Percentiles rank a stretch among this genome's conserved stretches.
Conservation (phyloP, 2,888 invertebrate genomes). For the Agrotis puta region DNA sequence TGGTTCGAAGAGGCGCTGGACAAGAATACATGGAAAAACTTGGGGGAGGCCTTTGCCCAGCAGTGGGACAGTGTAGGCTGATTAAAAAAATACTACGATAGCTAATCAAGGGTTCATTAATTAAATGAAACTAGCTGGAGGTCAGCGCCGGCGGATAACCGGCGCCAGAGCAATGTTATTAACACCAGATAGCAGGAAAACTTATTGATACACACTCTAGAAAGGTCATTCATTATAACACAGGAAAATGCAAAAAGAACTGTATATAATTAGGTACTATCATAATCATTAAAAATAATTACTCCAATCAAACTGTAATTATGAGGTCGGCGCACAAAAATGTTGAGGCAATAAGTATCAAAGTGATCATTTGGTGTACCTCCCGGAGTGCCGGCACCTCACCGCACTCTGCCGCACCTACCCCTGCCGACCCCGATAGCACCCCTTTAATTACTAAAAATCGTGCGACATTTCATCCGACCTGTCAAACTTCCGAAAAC, state of each 20-base stretch:
- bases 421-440: slow-evolving; percentile 52
- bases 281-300: slow-evolving; percentile 35
- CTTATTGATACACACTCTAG: slow-evolving; percentile 21
- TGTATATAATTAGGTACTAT: background rate
- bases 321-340: slow-evolving; percentile 41
- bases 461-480: slow-evolving; percentile 88
- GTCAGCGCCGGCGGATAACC: slow-evolving; percentile 57
- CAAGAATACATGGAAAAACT: too few species aligned
- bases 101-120: slow-evolving; percentile 51
- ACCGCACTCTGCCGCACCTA: slow-evolving; percentile 26
- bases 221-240: slow-evolving; percentile 24
- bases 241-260: slow-evolving; percentile 6
- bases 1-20: too few species aligned
- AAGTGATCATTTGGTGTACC: slow-evolving; percentile 48
- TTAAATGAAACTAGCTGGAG: slow-evolving; percentile 37
- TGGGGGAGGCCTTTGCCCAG: too few species aligned
- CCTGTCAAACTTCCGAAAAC: slow-evolving; percentile 86
- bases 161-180: slow-evolving; percentile 51
- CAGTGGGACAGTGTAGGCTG: too few species aligned
- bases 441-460: slow-evolving; percentile 88
- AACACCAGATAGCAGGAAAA: slow-evolving; percentile 37
- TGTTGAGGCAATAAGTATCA: slow-evolving; percentile 45
- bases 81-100: slow-evolving; percentile 15
- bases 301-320: slow-evolving; percentile 47
- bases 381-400: slow-evolving; percentile 19